Base-by-base conservation (phyloP, 2,797 vertebrate genomes). In the Enoplosus armatus region DNA sequence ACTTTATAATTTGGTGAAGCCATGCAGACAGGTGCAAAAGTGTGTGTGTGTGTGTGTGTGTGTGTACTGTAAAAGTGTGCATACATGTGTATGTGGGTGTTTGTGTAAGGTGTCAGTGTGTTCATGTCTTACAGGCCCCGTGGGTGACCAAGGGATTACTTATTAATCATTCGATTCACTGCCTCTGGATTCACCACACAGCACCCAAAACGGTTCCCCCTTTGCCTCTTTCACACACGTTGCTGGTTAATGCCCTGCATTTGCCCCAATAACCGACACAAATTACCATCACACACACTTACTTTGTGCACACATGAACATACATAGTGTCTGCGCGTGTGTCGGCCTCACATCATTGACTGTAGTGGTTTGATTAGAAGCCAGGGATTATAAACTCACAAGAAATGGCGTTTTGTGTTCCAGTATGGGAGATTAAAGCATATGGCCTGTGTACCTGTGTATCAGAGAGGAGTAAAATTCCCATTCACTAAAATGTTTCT, bases 131-230 rank as follows among this genome's bases (percentile, higher is more conserved):
- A 64, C 75, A 72, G 67, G 62, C 75, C 77, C 72, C 81, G 56
- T 65, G 84, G 85, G 83, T 87, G 75, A 90, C 85, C 84, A 78
- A 69, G 85, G 87, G 86, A 92, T 92, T 93, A 93, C 85, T 90
- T 93, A 91, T 94, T 94, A 94, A 95, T 95, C 87, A 92, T 93
- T 93, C 74, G 82, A 93, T 91, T 94, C 90, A 84, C 83, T 91
- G 91, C 90, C 82, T 88, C 71, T 79, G 62, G 82, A 85, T 86
- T 85, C 79, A 86, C 80, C 8, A 22, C 60, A 63, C 24, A 56
- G 69, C 24, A 67, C 79, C 26, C 18, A 70, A 89, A 84, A 83
- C n/a, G 1, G 54, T 69, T 72, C 72, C 63, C 75, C 55, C 72
- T 55, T 76, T 80, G 59, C 86, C 81, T 84, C 31, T 78, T 77